Evolutionary conservation across 2,888 invertebrate species (phyloP).

Genomic region (Aspidiotus destructor): DNA sequence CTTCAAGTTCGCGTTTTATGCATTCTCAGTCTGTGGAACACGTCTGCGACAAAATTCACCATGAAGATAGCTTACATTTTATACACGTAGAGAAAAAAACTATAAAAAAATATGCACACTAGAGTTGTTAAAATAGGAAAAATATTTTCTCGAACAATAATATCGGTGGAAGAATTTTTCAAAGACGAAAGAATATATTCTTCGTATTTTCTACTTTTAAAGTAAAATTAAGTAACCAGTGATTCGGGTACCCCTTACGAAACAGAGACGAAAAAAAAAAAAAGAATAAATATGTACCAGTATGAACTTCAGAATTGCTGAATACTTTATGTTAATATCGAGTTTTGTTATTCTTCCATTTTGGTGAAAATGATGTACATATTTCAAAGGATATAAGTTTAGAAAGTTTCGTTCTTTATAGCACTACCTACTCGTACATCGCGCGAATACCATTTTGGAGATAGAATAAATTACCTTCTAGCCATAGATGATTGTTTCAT

Average conservation of each 20-base stretch:
- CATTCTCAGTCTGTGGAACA: too few species aligned
- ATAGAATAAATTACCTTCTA: conserved; percentile 19
- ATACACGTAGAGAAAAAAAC: too few species aligned
- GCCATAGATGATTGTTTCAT: conserved; percentile 16
- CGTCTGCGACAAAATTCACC: too few species aligned
- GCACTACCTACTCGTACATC: too few species aligned
- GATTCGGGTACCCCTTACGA: background rate
- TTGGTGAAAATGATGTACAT: conserved; percentile 9
- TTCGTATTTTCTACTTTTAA: background rate
- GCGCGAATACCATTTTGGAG: background rate
- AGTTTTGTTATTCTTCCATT: conserved; percentile 16
- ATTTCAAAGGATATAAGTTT: conserved; percentile 11
- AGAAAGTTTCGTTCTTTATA: conserved; percentile 13
- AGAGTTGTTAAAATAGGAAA: too few species aligned
- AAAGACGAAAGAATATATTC: background rate
- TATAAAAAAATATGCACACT: too few species aligned
- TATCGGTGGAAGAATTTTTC: background rate
- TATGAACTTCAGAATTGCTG: background rate
- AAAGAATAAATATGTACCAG: background rate
- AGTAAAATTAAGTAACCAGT: too few species aligned
- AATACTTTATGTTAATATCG: conserved; percentile 12
- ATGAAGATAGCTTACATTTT: too few species aligned
- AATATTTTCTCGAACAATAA: too few species aligned
- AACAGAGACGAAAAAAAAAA: background rate
- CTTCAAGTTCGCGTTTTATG: too few species aligned